These are phyloP conservation scores for Amphiprion percula DNA, from an alignment of 2,113 vertebrate genomes.

Conservation along the genomic window DNA sequence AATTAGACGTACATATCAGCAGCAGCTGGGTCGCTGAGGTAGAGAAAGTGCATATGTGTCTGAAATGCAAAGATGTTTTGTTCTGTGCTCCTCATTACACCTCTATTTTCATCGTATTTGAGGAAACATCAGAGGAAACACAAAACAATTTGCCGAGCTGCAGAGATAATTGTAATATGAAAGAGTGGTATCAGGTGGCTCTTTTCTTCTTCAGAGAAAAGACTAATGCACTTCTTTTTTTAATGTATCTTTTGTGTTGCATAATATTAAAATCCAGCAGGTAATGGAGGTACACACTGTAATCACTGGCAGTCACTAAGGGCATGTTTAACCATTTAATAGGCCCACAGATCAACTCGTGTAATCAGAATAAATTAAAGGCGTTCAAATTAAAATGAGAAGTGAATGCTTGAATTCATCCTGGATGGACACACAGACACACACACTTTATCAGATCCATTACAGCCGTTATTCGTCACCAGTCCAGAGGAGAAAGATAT, in stretches of 20 bases:
- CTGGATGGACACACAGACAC: background rate
- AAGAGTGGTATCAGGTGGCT: conserved; percentile 33
- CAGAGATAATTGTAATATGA: conserved; percentile 71
- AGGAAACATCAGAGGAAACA: conserved; percentile 65
- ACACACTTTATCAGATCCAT: conserved; percentile 20
- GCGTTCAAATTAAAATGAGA: background rate
- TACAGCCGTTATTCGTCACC: conserved; percentile 34
- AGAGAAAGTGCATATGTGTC: conserved; percentile 55
- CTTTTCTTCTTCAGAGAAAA: conserved; percentile 37
- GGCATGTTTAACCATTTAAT: conserved; percentile 32
- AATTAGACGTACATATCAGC: conserved; percentile 72
- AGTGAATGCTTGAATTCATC: conserved; percentile 20
- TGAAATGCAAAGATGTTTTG: conserved; percentile 74
- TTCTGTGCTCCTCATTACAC: conserved; percentile 70
- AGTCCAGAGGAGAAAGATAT: conserved; percentile 17
- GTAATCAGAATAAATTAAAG: background rate
- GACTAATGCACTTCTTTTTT: conserved; percentile 35
- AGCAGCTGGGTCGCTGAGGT: conserved; percentile 59
- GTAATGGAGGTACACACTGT: conserved; percentile 34
- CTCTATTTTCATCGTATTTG: conserved; percentile 62
- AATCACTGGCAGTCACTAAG: conserved; percentile 23
- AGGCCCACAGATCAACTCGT: background rate
- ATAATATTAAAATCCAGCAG: conserved; percentile 40
- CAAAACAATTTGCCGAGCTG: conserved; percentile 58
- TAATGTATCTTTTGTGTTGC: conserved; percentile 32